Conservation (phyloP, 2,113 vertebrate genomes). For the Lepidothrix coronata region DNA sequence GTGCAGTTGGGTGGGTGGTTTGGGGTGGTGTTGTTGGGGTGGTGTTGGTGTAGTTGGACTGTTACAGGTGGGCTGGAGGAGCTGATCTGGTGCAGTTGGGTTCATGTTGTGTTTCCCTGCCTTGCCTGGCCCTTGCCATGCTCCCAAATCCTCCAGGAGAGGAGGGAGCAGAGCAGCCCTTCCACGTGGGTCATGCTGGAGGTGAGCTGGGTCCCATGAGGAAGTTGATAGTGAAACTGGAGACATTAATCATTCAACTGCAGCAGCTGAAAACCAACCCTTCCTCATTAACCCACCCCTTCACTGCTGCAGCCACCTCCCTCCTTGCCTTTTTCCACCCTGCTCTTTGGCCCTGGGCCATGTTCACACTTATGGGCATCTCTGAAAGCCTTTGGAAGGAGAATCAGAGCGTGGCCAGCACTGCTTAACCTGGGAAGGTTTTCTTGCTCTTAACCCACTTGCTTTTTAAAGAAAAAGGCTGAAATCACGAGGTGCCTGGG, state of each 20-base stretch:
- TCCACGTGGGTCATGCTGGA: accelerated
- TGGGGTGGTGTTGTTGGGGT: neutral
- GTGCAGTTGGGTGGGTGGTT: neutral
- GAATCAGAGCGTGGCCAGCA: accelerated
- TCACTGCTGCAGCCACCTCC: neutral
- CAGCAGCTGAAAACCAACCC: neutral
- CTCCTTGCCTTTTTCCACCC: neutral
- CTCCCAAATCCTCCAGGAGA: neutral
- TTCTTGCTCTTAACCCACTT: neutral
- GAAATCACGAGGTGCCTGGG: neutral
- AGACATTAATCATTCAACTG: neutral
- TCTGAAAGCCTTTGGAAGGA: neutral
- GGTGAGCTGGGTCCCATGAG: neutral
- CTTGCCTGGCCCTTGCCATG: accelerated
- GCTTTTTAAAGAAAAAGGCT: neutral
- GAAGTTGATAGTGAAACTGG: neutral
- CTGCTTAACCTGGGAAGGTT: neutral
- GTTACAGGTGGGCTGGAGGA: accelerated
- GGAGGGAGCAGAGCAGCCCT: neutral
- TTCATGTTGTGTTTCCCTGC: neutral
- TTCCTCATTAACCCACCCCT: neutral
- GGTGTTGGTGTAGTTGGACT: neutral
- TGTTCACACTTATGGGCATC: accelerated
- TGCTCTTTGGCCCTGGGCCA: neutral
- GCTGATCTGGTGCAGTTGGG: neutral